A percentile compares a stretch with the other conserved stretches of the same genome.
These are phyloP conservation scores for Epinephelus coioides DNA, from an alignment of 2,797 vertebrate species.

Conservation along the genomic window DNA sequence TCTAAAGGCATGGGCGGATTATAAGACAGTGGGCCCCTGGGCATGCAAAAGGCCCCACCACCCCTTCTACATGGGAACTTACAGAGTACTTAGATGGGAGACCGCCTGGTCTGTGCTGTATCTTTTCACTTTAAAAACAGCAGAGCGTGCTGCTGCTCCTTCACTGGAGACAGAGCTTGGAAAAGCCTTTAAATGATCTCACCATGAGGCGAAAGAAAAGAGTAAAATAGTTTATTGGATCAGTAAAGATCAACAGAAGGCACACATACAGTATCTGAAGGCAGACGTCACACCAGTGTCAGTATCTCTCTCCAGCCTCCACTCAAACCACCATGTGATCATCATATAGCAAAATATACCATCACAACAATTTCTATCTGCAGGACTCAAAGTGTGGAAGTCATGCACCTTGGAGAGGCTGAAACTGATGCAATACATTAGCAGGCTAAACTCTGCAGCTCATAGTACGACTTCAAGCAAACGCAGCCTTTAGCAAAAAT, in stretches of 20 bases:
- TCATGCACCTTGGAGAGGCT: conserved; percentile 6
- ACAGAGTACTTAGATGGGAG: too few species aligned
- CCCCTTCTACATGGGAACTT: too few species aligned
- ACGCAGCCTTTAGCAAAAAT: conserved; percentile 83
- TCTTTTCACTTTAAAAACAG: too few species aligned
- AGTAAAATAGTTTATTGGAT: conserved; percentile 92
- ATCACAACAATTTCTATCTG: conserved; percentile 33
- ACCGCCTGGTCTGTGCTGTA: too few species aligned
- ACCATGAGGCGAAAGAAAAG: conserved; percentile 13
- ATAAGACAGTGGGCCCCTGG: too few species aligned
- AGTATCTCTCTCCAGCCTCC: conserved; percentile 33
- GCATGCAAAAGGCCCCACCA: too few species aligned
- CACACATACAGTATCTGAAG: conserved; percentile 74
- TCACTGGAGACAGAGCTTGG: too few species aligned
- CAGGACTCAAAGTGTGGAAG: conserved; percentile 9
- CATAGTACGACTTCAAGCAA: conserved; percentile 67
- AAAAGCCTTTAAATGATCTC: background rate
- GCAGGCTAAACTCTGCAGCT: conserved; percentile 54
- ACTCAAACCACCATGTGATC: conserved; percentile 32
- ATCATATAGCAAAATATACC: conserved; percentile 51
- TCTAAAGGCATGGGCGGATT: too few species aligned
- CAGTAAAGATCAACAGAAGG: conserved; percentile 90
- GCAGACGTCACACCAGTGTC: conserved; percentile 57
- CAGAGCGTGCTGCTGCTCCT: too few species aligned
- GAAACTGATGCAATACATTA: conserved; percentile 34